phyloP scores from a whole-genome alignment of 1,140 invertebrate genomes.

The Dermatophagoides farinae region DNA sequence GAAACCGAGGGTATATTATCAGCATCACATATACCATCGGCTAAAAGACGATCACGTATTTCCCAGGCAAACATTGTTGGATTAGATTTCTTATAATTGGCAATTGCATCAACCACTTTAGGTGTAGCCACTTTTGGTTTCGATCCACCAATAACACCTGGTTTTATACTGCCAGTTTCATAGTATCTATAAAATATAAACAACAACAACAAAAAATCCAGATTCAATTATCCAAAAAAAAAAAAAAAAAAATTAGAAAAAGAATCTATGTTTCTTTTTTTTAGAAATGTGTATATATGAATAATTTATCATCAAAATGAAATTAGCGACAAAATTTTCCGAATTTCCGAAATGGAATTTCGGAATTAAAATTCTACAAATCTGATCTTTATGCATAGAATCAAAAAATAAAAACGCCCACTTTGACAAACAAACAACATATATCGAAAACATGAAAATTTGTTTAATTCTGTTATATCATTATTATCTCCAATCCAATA shows the following conservation, averaged over 20 bases:
- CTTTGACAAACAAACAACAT: too few species aligned
- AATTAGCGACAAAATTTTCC: too few species aligned
- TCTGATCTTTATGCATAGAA: too few species aligned
- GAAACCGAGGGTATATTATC: conserved; percentile 97
- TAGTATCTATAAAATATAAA: conserved; percentile 51
- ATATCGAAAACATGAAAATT: too few species aligned
- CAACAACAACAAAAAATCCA: background rate
- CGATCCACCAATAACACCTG: conserved; percentile 92
- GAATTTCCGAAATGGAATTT: too few species aligned
- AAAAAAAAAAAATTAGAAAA: background rate
- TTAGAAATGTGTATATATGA: too few species aligned
- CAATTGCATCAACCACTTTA: conserved; percentile 91
- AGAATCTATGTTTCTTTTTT: background rate
- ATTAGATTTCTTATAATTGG: conserved; percentile 93
- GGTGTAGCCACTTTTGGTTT: conserved; percentile 98
- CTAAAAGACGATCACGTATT: conserved; percentile 82
- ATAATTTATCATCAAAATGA: too few species aligned
- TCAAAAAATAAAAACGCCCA: too few species aligned
- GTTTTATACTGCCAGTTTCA: conserved; percentile 95
- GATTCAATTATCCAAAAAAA: background rate
- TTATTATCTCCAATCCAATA: too few species aligned
- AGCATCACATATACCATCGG: conserved; percentile 89
- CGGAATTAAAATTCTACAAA: too few species aligned
- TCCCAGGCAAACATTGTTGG: conserved; percentile 99
- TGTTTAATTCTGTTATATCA: too few species aligned